Conservation (phyloP, 2,797 vertebrate species). For the Peromyscus nudipes region DNA sequence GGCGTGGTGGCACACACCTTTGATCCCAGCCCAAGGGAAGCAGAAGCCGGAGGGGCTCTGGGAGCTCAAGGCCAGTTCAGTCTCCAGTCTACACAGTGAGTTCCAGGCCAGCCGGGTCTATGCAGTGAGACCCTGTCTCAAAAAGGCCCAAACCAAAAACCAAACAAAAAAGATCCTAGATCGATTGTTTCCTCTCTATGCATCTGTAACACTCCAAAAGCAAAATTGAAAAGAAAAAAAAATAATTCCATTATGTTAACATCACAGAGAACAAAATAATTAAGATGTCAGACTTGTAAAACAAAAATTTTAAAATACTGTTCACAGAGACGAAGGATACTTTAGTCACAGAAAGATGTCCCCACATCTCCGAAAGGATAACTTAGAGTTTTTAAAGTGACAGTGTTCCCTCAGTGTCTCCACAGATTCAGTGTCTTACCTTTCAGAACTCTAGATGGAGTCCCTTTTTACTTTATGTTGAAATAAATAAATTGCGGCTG, state of each 20-base stretch:
- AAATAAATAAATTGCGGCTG: not conserved
- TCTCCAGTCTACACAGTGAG: not conserved
- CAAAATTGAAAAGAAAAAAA: not conserved
- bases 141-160: not conserved
- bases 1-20: not conserved
- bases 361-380: accelerated
- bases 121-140: not conserved
- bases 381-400: accelerated
- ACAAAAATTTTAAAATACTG: not conserved
- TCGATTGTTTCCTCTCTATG: not conserved
- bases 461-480: not conserved
- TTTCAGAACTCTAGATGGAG: not conserved
- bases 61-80: not conserved
- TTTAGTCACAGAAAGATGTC: accelerated
- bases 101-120: not conserved
- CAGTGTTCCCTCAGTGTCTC: accelerated
- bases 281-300: not conserved
- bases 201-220: not conserved
- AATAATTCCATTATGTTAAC: not conserved
- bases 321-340: not conserved
- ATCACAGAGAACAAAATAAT: not conserved
- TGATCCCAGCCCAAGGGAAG: not conserved
- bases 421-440: accelerated
- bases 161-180: not conserved
- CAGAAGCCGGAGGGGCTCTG: not conserved